phyloP scores from a whole-genome alignment of 2,888 invertebrate species.

The Andrena fulva region DNA sequence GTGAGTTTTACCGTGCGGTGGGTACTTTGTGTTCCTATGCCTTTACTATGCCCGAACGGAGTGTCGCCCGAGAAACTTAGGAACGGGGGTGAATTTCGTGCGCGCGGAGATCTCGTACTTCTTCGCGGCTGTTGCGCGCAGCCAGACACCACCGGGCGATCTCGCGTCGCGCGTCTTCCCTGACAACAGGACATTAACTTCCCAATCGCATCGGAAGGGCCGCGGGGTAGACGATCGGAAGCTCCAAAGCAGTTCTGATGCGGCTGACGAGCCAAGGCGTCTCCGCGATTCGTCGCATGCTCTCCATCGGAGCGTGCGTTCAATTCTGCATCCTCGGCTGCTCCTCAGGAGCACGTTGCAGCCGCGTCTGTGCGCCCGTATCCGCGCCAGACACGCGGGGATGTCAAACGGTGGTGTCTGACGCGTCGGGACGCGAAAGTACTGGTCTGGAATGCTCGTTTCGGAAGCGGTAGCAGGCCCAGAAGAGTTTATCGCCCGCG shows the following conservation, averaged over 20 bases:
- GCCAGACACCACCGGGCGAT: too few relatives aligned
- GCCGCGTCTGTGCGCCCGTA: conserved; percentile 18
- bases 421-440: conserved; percentile 60
- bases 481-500: conserved; percentile 13
- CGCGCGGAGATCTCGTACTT: too few relatives aligned
- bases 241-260: conserved; percentile 40
- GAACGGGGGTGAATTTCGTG: too few relatives aligned
- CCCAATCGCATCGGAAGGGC: conserved; percentile 19
- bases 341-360: conserved; percentile 27
- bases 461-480: conserved; percentile 5
- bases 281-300: conserved; percentile 55
- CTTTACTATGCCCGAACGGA: too few relatives aligned
- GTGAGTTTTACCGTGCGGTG: too few relatives aligned
- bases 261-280: conserved; percentile 25
- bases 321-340: conserved; percentile 70
- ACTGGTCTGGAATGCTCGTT: conserved; percentile 46
- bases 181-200: conserved; percentile 25
- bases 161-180: too few relatives aligned
- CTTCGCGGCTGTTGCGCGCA: too few relatives aligned
- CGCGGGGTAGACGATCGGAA: conserved; percentile 6
- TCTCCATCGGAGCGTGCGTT: conserved; percentile 63
- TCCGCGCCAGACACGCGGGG: conserved; percentile 26
- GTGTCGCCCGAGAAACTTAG: too few relatives aligned
- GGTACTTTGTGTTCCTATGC: too few relatives aligned
- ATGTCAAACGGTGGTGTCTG: conserved; percentile 60